Conservation (phyloP, 2,888 invertebrate species). For the Synergus laeviventris region DNA sequence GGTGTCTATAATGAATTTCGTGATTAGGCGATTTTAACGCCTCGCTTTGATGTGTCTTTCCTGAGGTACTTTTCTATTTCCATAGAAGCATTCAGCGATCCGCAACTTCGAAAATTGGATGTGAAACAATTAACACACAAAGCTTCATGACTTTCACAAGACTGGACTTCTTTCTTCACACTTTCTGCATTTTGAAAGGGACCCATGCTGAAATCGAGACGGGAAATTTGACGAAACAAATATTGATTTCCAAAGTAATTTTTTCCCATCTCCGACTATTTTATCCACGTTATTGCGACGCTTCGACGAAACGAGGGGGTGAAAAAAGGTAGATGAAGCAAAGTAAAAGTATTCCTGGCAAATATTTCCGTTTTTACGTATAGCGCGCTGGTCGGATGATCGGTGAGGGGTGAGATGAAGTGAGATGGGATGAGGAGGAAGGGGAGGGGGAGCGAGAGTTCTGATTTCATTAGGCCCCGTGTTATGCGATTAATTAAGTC, state of each 20-base stretch:
- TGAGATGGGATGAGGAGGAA: constrained; percentile 45
- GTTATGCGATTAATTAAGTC: constrained; percentile 77
- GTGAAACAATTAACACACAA: neutral
- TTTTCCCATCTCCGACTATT: constrained; percentile 44
- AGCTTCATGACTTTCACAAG: neutral
- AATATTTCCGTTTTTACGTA: constrained; percentile 72
- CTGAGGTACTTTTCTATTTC: neutral
- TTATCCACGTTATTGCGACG: constrained; percentile 31
- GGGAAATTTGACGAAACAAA: constrained; percentile 48
- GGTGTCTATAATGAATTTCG: constrained; percentile 63
- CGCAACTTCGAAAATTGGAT: neutral
- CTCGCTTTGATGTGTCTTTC: constrained; percentile 3
- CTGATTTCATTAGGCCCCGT: constrained; percentile 76
- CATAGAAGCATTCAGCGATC: neutral
- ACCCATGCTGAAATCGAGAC: neutral
- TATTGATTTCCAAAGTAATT: constrained; percentile 57
- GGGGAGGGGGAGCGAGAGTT: constrained; percentile 65
- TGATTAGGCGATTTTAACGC: constrained; percentile 65
- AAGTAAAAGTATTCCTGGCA: constrained; percentile 71
- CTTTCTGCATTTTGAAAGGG: neutral
- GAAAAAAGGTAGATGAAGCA: constrained; percentile 40
- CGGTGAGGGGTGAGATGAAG: constrained; percentile 55
- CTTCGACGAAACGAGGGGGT: constrained; percentile 43
- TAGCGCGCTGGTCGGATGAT: constrained; percentile 51
- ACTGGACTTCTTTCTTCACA: neutral